Evolutionary conservation across 1,140 invertebrate species (phyloP).

Genomic region (Portunus trituberculatus): DNA sequence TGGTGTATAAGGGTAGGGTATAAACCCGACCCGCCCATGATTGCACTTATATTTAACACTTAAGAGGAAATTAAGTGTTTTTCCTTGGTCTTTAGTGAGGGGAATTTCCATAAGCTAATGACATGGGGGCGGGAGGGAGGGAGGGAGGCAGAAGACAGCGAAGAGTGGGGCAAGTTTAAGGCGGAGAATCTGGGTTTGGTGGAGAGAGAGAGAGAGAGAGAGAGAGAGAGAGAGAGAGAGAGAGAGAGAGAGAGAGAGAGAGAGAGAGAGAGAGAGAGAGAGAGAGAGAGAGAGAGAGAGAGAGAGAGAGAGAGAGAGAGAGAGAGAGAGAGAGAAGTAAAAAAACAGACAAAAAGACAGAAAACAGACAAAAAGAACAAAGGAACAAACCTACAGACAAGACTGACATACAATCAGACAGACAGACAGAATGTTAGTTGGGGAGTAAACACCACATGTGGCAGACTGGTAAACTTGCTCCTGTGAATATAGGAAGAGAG

Average conservation of each 20-base stretch:
- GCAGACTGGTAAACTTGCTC: not conserved
- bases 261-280: not conserved
- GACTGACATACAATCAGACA: not conserved
- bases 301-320: not conserved
- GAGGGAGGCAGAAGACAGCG: not conserved
- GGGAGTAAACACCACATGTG: not conserved
- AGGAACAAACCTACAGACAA: not conserved
- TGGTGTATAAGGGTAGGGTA: too few species aligned
- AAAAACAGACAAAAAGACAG: not conserved
- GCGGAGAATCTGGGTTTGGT: not conserved
- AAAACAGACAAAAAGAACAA: not conserved
- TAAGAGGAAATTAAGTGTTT: constrained; percentile 15
- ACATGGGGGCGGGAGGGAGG: not conserved
- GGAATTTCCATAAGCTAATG: constrained; percentile 23
- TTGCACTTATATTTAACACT: constrained; percentile 2
- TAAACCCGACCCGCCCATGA: not conserved
- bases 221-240: too few species aligned
- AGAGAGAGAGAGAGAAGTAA: not conserved
- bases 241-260: constrained; percentile 2
- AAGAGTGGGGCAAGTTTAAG: not conserved
- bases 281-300: not conserved
- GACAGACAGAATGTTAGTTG: not conserved
- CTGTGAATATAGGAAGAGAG: too few species aligned
- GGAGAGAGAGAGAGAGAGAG: too few species aligned
- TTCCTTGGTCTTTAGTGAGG: not conserved